A percentile compares a stretch with the other conserved stretches of the same genome.
phyloP scores from a whole-genome alignment of 2,797 vertebrate genomes.

The Podargus strigoides region DNA sequence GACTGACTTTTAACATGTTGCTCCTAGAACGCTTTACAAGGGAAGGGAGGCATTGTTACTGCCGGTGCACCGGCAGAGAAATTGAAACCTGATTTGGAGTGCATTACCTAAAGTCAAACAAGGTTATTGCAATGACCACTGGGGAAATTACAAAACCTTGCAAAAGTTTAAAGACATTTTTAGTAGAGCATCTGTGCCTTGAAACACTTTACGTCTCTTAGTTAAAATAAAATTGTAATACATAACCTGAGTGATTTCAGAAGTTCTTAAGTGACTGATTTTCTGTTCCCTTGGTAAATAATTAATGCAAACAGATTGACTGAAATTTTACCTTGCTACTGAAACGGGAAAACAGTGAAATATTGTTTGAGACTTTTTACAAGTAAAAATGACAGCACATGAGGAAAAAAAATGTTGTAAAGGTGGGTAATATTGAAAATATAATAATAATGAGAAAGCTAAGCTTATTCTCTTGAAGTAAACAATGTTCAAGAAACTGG shows the following conservation, averaged over 20 bases:
- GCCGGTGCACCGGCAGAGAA: background rate
- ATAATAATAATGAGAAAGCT: background rate
- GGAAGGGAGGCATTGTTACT: background rate
- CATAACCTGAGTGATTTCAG: conserved; percentile 1
- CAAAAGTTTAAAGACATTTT: conserved; percentile 8
- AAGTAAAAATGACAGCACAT: background rate
- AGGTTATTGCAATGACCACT: conserved; percentile 14
- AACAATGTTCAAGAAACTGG: background rate
- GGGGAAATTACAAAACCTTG: conserved; percentile 27
- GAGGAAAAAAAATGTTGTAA: background rate
- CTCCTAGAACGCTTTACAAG: background rate
- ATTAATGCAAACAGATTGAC: conserved; percentile 20
- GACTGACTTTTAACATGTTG: background rate
- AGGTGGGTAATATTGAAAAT: background rate
- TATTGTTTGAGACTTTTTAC: background rate
- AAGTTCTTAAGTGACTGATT: conserved; percentile 11
- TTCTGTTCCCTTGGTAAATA: conserved; percentile 38
- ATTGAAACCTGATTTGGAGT: conserved; percentile 7
- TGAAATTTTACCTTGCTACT: background rate
- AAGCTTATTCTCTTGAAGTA: background rate
- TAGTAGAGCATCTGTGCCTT: background rate
- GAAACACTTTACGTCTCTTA: background rate
- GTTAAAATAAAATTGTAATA: conserved; percentile 37
- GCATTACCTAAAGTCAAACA: background rate
- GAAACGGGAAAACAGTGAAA: background rate